Evolutionary conservation across 2,888 invertebrate genomes (phyloP), one percentile per base, ranked within the genome.

Genomic region (Nymphalis urticae): DNA sequence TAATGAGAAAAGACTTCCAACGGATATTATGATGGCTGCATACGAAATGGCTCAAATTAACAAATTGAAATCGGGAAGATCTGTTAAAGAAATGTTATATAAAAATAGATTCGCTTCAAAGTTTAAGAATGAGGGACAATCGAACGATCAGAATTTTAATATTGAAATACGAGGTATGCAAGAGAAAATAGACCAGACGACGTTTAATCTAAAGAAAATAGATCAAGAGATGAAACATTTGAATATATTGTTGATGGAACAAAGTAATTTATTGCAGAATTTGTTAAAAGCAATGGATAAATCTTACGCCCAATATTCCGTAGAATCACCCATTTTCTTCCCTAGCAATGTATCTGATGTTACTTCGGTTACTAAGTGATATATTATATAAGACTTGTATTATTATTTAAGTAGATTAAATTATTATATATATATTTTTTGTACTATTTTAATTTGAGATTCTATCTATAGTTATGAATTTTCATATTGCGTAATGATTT

Each of bases 11-110:
- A 93, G 97, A 64, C 86, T 97, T 53, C 97, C 97, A 0, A 94
- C 95, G 24, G 96, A 97, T 68, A 95, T 97, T 68, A 94, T 97
- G 82, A 95, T 95, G 90, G 95, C 96, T 1, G 97, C 97, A 0
- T 96, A 97, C 76, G 96, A 97, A 78, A 93, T 97, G 64, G 97
- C 96, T 0, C 96, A 96, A 76, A 89, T 95, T 69, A 94, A 96
- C 53, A 96, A 95, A 83, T 90, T 95, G 68, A 94, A 95, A 70
- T 93, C 95, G 54, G 95, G 95, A 0, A 92, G 94, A 73, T 95
- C 95, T 0, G 94, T 95, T 0, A 94, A 94, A 76, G 94, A 94
- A 86, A 79, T 94, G 83, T 67, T 94, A 82, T 75, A 94, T 86
- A 90, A 92, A 60, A 94, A 94, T 66, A 94, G 94, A 56, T 94